These are phyloP conservation scores for Macrobrachium rosenbergii DNA, from an alignment of 1,140 invertebrate species.

Conservation along the genomic window DNA sequence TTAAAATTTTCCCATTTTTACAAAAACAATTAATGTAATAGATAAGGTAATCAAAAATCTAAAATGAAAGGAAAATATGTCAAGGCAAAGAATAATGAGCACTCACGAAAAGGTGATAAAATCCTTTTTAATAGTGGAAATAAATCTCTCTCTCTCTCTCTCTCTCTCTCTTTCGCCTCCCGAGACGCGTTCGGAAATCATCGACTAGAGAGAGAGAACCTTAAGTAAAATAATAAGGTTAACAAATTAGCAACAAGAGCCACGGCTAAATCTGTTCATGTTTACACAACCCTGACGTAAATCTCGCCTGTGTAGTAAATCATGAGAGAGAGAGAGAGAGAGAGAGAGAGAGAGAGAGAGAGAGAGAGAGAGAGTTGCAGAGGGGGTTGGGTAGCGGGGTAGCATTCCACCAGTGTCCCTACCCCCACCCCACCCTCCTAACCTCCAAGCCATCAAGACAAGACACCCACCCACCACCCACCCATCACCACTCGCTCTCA, in stretches of 20 bases:
- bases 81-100: too few species aligned
- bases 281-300: constrained; percentile 13
- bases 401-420: not conserved
- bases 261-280: not conserved
- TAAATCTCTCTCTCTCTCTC: too few species aligned
- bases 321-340: too few species aligned
- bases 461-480: not conserved
- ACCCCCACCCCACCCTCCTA: not conserved
- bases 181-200: not conserved
- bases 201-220: not conserved
- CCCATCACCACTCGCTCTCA: not conserved
- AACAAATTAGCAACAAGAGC: constrained; percentile 44
- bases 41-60: too few species aligned
- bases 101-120: too few species aligned
- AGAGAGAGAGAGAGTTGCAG: too few species aligned
- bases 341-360: too few species aligned
- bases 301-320: too few species aligned
- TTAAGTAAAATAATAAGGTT: constrained; percentile 51
- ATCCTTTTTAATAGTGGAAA: too few species aligned
- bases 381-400: not conserved
- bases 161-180: constrained; percentile 19
- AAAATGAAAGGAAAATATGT: too few species aligned
- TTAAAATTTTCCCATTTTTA: too few species aligned
- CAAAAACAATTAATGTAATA: too few species aligned
- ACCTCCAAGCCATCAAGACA: not conserved